These are phyloP conservation scores for Anoura caudifer DNA, from an alignment of 2,113 vertebrate species.

Conservation along the genomic window DNA sequence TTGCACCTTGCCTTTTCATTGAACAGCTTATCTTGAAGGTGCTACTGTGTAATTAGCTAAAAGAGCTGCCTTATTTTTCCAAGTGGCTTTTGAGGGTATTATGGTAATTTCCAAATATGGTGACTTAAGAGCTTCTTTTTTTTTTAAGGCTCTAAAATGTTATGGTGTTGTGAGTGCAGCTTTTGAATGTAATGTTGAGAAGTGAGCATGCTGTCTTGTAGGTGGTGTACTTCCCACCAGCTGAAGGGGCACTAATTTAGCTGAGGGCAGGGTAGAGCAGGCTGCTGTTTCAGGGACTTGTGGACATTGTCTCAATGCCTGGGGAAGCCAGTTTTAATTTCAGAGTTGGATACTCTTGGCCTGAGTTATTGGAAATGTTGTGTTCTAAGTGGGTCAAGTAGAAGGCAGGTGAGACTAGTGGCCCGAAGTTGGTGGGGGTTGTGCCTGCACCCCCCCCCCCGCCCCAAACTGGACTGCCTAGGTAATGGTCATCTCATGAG, in stretches of 20 bases:
- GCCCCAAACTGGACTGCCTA: not conserved
- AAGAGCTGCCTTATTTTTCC: not conserved
- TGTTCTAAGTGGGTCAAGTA: not conserved
- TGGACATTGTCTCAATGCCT: not conserved
- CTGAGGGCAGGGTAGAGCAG: not conserved
- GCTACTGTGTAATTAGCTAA: not conserved
- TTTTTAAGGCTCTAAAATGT: not conserved
- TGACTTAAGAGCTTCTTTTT: not conserved
- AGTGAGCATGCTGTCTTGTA: not conserved
- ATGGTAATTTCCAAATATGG: not conserved
- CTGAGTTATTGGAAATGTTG: not conserved
- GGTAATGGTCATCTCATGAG: not conserved
- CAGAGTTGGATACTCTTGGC: not conserved
- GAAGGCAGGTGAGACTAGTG: not conserved
- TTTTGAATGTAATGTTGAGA: conserved; percentile 1
- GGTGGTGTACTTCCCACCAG: not conserved
- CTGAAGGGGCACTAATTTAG: not conserved
- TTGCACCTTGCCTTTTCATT: conserved; percentile 17
- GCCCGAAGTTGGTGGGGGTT: not conserved
- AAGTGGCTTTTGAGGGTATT: not conserved
- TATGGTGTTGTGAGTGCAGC: not conserved
- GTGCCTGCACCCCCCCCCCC: not conserved
- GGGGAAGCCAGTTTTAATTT: conserved; percentile 5
- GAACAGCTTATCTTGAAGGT: not conserved
- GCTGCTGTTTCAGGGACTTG: not conserved